Base-by-base conservation (phyloP, 2,113 vertebrate species). In the Lophochroa leadbeateri region DNA sequence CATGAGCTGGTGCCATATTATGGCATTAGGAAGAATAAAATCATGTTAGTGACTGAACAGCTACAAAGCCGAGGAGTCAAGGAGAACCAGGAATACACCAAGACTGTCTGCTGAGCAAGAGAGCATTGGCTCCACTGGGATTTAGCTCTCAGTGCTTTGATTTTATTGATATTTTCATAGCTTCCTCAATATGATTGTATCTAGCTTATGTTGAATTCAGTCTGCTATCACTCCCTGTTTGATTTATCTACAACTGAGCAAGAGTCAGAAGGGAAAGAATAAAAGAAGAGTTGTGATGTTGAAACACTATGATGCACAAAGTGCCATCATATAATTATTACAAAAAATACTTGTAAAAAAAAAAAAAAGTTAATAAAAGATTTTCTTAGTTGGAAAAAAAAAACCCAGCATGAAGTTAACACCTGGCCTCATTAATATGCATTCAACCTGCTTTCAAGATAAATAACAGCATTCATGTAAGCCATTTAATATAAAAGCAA, bases 341-440 rank as follows among this genome's bases (percentile, higher is more conserved):
- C 57, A 96, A 97, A 63, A 97, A 98, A 97, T 92, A 97, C 81
- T 97, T 97, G 85, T 86, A 94, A 97, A 95, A 96, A 95, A 24
- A 95, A 24, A 81, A 93, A 74, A 86, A 97, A 95, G 64, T 95
- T 94, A 97, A 96, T 95, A 88, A 97, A 98, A 96, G 95, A 97
- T 95, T 96, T 97, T 96, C 71, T 92, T 94, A 72, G 24, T 78
- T 96, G 83, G 92, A 97, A 98, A 96, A 88, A 97, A 98, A 91
- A 58, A 50, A 3, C 25, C 20, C 91, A 97, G 97, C 92, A 92
- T 96, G 96, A 97, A 96, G 92, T 98, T 97, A 97, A 97, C 98
- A 98, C 97, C 98, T 98, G 98, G 95, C 68, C 93, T 98, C 94
- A 98, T 98, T 98, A 98, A 98, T 98, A 98, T 97, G 96, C 84